Conservation (phyloP, 2,888 invertebrate species). For the Tubiluchus corallicola region DNA sequence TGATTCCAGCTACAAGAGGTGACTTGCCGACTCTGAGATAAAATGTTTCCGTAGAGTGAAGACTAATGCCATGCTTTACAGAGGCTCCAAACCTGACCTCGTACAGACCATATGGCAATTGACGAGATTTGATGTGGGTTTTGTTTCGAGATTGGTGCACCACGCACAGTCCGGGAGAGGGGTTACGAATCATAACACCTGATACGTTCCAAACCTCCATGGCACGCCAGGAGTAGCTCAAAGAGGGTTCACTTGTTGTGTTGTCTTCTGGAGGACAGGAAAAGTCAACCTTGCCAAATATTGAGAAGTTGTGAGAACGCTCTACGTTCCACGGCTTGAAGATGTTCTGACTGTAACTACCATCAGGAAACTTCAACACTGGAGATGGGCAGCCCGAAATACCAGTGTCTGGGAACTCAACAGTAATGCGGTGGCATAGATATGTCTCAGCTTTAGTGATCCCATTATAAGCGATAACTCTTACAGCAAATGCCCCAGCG, state of each 20-base stretch:
- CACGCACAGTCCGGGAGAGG: neutral
- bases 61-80: neutral
- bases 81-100: neutral
- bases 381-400: neutral
- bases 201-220: neutral
- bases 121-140: neutral
- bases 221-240: neutral
- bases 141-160: neutral
- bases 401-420: neutral
- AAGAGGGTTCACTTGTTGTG: neutral
- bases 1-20: neutral
- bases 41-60: neutral
- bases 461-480: neutral
- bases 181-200: neutral
- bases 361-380: neutral
- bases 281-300: neutral
- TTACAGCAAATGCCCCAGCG: neutral
- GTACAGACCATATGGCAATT: neutral
- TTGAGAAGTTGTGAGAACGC: neutral
- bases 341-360: neutral
- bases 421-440: neutral
- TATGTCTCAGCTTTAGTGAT: neutral
- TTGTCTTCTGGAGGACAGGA: neutral
- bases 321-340: neutral
- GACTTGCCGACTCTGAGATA: neutral